Percentiles rank a stretch among this genome's conserved stretches.
These are phyloP conservation scores for Gymnoscelis rufifasciata DNA, from an alignment of 2,888 invertebrate genomes.

Conservation along the genomic window DNA sequence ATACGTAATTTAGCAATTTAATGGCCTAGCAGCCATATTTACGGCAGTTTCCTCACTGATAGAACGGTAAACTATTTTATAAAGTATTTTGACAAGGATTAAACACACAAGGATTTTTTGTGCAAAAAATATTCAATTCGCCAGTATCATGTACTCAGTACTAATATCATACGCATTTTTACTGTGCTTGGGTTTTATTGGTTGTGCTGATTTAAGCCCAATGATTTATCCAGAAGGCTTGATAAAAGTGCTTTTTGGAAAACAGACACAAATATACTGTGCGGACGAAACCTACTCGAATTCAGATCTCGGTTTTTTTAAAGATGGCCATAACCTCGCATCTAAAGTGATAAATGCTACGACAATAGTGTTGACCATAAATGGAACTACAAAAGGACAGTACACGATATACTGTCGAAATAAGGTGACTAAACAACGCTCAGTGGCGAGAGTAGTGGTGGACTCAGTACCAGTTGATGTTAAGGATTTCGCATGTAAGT, in stretches of 20 bases:
- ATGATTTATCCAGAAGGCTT: conserved; percentile 78
- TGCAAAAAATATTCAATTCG: too few relatives aligned
- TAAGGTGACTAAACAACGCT: conserved; percentile 44
- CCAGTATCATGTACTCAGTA: too few relatives aligned
- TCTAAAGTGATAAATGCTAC: conserved; percentile 81
- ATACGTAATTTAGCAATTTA: too few relatives aligned
- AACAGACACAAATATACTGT: conserved; percentile 82
- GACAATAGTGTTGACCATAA: conserved; percentile 78
- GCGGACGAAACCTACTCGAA: conserved; percentile 61
- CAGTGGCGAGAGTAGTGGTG: conserved; percentile 52
- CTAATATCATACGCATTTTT: too few relatives aligned
- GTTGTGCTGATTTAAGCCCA: too few relatives aligned
- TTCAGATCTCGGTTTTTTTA: conserved; percentile 63
- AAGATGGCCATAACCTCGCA: conserved; percentile 30
- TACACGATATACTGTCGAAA: conserved; percentile 76
- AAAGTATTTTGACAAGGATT: too few relatives aligned
- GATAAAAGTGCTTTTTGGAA: conserved; percentile 77
- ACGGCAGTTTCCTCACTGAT: too few relatives aligned
- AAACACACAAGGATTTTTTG: too few relatives aligned
- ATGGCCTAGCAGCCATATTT: too few relatives aligned
- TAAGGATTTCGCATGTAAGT: conserved; percentile 84
- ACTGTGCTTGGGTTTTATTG: too few relatives aligned
- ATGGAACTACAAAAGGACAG: conserved; percentile 72
- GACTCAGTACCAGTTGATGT: conserved; percentile 81
- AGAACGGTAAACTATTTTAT: too few relatives aligned